Evolutionary conservation across 2,888 invertebrate genomes (phyloP), one percentile per base, ranked within the genome.

Genomic region (Acholoe squamosa): DNA sequence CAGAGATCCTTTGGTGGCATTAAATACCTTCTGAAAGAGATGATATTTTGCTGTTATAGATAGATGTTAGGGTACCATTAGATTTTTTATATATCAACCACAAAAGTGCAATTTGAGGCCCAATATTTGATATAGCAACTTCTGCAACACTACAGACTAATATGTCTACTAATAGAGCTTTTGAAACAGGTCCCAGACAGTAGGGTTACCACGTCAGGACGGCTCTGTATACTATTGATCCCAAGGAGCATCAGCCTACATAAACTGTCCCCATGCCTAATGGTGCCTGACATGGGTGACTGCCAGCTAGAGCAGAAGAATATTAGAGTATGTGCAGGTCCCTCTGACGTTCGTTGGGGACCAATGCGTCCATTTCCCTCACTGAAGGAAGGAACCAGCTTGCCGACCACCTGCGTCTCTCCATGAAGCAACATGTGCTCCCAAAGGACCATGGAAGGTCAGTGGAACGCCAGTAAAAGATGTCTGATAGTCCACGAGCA

Each of bases 361-460:
- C 71, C 28, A 16, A 0, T 28, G 28, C 71, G 14, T 71, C 28
- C 28, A 71, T 71, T 71, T 71, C 25, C 71, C 71, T 14, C 28
- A 28, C 28, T 28, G 31, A 7, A 71, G 71, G 14, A 28, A 28
- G 71, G 5, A 71, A 28, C 71, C 71, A 28, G 28, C 0, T 25
- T 71, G 71, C 25, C 31, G 25, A 71, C 71, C 71, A 71, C 71
- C 71, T 71, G 71, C 71, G 71, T 71, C 71, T 19, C 61, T 28
- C 71, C 71, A 71, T 22, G 71, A 25, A 71, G 71, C 71, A 71
- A n/a, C 71, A 71, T 14, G 14, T 28, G 28, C 16, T 28, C 14
- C n/a, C 67, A 67, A n/a, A n/a, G 67, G 19, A 67, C 67, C n/a
- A 7, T 16, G 67, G n/a, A 7, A 12, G n/a, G 67, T 28, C 1